These are phyloP conservation scores for Epinephelus malabaricus DNA, from an alignment of 2,797 vertebrate genomes.

Conservation along the genomic window DNA sequence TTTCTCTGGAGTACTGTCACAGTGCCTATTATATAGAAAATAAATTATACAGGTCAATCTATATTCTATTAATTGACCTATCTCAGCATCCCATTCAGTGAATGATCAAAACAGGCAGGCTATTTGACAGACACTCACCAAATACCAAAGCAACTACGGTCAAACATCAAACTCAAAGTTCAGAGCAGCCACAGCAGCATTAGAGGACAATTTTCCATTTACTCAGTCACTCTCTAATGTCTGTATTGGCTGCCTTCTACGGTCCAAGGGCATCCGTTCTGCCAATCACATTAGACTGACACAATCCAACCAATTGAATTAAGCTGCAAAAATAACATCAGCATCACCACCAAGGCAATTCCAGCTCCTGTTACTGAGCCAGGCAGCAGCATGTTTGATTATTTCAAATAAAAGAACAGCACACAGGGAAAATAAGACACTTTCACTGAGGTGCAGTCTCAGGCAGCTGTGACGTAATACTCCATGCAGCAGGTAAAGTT, in stretches of 20 bases:
- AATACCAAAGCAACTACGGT: conserved; percentile 42
- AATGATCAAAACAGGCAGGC: conserved; percentile 48
- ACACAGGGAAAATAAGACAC: no score
- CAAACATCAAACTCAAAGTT: conserved; percentile 40
- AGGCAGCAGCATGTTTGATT: conserved; percentile 16
- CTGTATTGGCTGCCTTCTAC: conserved; percentile 68
- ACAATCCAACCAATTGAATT: conserved; percentile 74
- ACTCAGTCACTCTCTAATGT: conserved; percentile 56
- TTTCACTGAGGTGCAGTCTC: neutral
- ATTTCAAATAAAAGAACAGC: conserved; percentile 26
- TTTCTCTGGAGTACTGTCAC: conserved; percentile 55
- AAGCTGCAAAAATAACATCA: conserved; percentile 73
- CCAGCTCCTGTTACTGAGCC: conserved; percentile 33
- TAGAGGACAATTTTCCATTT: conserved; percentile 55
- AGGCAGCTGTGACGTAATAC: neutral
- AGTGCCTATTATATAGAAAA: conserved; percentile 46
- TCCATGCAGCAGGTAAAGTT: conserved; percentile 11
- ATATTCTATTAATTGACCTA: conserved; percentile 56
- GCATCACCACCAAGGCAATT: conserved; percentile 47
- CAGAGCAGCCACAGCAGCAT: conserved; percentile 28
- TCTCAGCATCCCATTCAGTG: conserved; percentile 36
- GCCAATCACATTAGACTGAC: conserved; percentile 77
- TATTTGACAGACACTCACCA: conserved; percentile 34
- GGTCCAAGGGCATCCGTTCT: conserved; percentile 73
- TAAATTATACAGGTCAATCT: conserved; percentile 43